Percentiles rank a stretch among this genome's conserved stretches.
Evolutionary conservation across 2,888 invertebrate genomes (phyloP).

Genomic region (Drosophila pegasa): DNA sequence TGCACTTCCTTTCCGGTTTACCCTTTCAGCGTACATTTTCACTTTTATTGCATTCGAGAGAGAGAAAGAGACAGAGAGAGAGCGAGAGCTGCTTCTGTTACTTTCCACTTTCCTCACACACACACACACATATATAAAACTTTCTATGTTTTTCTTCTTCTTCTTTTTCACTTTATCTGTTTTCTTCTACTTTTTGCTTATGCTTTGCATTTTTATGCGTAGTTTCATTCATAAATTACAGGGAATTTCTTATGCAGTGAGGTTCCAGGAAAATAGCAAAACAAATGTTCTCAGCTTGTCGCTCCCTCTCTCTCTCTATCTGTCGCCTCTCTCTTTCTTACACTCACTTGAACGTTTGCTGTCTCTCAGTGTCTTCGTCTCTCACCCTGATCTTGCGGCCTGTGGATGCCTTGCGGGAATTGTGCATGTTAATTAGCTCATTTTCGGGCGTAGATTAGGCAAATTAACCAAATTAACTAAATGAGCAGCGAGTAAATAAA

Average conservation of each 20-base stretch:
- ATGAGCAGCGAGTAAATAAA: conserved; percentile 64
- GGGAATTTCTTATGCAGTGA: conserved; percentile 57
- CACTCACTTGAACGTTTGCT: too few relatives aligned
- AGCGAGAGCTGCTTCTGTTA: conserved; percentile 15
- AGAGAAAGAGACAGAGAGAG: too few relatives aligned
- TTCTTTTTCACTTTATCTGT: neutral
- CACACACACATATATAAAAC: neutral
- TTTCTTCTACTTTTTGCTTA: conserved; percentile 14
- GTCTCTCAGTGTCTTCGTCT: neutral
- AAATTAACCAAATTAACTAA: conserved; percentile 72
- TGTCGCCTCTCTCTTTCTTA: neutral
- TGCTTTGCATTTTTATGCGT: conserved; percentile 37
- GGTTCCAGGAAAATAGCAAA: conserved; percentile 36
- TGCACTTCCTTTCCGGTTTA: conserved; percentile 60
- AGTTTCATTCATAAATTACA: conserved; percentile 73
- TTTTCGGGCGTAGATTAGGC: conserved; percentile 70
- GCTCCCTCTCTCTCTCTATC: conserved; percentile 1
- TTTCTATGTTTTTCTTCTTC: neutral
- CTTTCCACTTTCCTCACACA: conserved; percentile 6
- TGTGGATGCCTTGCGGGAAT: conserved; percentile 55
- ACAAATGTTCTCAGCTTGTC: conserved; percentile 18
- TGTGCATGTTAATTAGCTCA: conserved; percentile 72
- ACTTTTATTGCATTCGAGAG: conserved; percentile 54
- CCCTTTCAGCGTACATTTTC: conserved; percentile 59
- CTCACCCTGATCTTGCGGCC: conserved; percentile 37